Base-by-base conservation (phyloP, 2,888 invertebrate species). In the Acleris cristana region DNA sequence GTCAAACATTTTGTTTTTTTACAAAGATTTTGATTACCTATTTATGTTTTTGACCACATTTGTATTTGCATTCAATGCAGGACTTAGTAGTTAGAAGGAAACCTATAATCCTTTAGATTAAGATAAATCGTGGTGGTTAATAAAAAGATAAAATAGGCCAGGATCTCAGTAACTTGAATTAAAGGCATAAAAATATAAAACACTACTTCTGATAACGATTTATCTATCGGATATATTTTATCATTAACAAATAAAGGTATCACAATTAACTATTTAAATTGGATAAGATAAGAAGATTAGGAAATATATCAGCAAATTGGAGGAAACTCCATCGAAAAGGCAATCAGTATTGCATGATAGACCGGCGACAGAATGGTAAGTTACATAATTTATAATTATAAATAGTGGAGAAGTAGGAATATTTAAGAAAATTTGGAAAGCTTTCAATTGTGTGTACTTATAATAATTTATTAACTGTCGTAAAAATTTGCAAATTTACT, bases 331-430 rank as follows among this genome's bases (percentile, higher is more conserved):
- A 69, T 57, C 49, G 48, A 67, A 70, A 70, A 69, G 40, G 55
- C 76, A 75, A 83, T 75, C 71, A 72, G 71, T 76, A 76, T 72
- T 69, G 54, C 54, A 51, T 56, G 69, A 71, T 71, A 69, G 74
- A 78, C 82, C 82, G 81, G 84, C 84, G 76, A 66, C 72, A 84
- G 72, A 71, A 90, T 89, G 89, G 89, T 90, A 82, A 82, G 89
- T 79, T 63, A 57, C 48, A 30, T 65, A 61, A 55, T 62, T 44
- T 63, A 48, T 19, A 56, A 16, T 53, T 52, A 58, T 40, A 45
- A 60, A 26, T 52, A 44, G 51, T 49, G n/a, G 6, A n/a, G 1
- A n/a, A n/a, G n/a, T n/a, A 45, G 7, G 45, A 6, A 45, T n/a
- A 45, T 5, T 45, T 6, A 34, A 34, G 3, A 34, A 34, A 12